Evolutionary conservation across 2,888 invertebrate genomes (phyloP), one percentile per base, ranked within the genome.

Genomic region (Agrochola macilenta): DNA sequence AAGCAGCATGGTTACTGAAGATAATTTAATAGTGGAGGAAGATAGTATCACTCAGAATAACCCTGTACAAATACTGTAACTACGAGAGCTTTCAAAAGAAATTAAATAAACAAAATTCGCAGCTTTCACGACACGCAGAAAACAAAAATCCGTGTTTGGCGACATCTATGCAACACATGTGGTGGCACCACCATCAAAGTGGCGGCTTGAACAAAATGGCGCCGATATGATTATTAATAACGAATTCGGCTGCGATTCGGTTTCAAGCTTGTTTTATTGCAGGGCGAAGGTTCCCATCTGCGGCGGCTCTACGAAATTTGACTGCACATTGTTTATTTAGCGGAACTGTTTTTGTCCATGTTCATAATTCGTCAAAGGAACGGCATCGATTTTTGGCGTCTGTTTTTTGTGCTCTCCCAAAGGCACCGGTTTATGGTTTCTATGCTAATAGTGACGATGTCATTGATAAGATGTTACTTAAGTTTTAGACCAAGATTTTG

Each of bases 171-270:
- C 78, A 79, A 81, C 92, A 93, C 90, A 87, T 91, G 93, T 92
- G 91, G n/a, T n/a, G n/a, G n/a, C n/a, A 1, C 82, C 87, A 83
- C 87, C 88, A 87, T 85, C 86, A 80, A 85, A 81, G 74, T 78
- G 90, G 85, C 90, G 90, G 89, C 90, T 91, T 92, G 90, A 88
- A 90, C 93, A 94, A 96, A 94, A 96, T 95, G 96, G 96, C 96
- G 95, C 93, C 95, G 93, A 92, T 95, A 94, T 93, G 93, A 95
- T 96, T 96, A 96, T 96, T 96, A 96, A 96, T 96, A 96, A 95
- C 94, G 93, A 95, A 94, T 93, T 94, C 91, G 91, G 89, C 89
- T 88, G 92, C 93, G 93, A 93, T 93, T 93, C 90, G 94, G 95
- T 95, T 95, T 94, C 94, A 91, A 90, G 92, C 92, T 92, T 92